phyloP scores from a whole-genome alignment of 2,888 invertebrate genomes.

The Argyresthia albistria region DNA sequence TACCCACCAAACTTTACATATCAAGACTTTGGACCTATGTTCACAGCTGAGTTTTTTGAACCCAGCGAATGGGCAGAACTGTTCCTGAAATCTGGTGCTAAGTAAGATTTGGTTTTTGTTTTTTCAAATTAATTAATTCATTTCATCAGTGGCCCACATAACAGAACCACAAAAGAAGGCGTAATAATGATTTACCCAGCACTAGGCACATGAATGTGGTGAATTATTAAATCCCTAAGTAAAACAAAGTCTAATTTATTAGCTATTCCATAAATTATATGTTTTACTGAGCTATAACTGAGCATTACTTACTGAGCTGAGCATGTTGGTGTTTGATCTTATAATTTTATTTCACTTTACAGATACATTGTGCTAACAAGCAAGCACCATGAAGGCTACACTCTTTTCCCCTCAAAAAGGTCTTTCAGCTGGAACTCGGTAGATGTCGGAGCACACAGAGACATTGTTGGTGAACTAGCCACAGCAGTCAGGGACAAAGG shows the following conservation, averaged over 20 bases:
- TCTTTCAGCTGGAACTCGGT: conserved; percentile 89
- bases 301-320: too few species aligned
- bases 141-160: too few species aligned
- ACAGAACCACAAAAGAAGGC: too few species aligned
- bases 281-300: background rate
- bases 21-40: conserved; percentile 91
- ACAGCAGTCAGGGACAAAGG: conserved; percentile 74
- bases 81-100: conserved; percentile 89
- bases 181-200: too few species aligned
- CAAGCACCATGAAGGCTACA: conserved; percentile 92
- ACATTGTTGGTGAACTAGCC: conserved; percentile 85
- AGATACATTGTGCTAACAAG: conserved; percentile 88
- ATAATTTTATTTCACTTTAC: conserved; percentile 11
- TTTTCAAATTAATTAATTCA: too few species aligned
- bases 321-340: too few species aligned
- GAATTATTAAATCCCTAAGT: too few species aligned
- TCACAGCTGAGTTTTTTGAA: conserved; percentile 92
- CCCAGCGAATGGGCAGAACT: conserved; percentile 88
- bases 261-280: background rate
- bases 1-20: conserved; percentile 91
- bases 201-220: too few species aligned
- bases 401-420: conserved; percentile 85
- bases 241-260: background rate
- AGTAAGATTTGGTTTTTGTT: too few species aligned
- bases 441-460: conserved; percentile 83